phyloP scores from a whole-genome alignment of 2,888 invertebrate species.

The Perithous albicinctus region DNA sequence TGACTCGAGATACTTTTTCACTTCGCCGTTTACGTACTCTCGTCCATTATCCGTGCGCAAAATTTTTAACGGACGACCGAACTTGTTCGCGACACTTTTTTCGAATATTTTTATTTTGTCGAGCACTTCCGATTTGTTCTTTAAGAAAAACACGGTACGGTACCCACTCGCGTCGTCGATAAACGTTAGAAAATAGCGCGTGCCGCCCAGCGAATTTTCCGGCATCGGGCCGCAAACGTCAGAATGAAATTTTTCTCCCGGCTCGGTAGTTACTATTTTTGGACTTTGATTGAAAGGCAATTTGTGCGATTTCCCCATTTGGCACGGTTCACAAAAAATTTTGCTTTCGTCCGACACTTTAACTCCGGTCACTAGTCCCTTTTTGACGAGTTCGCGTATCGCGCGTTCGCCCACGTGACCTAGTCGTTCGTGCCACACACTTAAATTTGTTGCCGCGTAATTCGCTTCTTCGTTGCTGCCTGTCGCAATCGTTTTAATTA shows the following conservation, averaged over 20 bases:
- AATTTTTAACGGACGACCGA: background rate
- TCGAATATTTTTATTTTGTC: constrained; percentile 6
- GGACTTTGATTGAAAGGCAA: background rate
- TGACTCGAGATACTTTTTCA: too few species aligned
- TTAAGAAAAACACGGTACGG: background rate
- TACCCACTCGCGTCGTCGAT: background rate
- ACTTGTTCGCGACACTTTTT: background rate
- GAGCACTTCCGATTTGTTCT: too few species aligned
- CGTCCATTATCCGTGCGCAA: too few species aligned
- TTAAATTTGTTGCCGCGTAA: background rate
- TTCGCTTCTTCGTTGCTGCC: background rate
- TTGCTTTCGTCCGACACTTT: background rate
- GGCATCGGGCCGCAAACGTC: constrained; percentile 12
- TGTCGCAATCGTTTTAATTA: background rate
- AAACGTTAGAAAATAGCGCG: background rate
- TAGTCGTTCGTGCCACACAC: background rate
- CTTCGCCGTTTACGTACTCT: too few species aligned
- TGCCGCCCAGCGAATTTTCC: background rate
- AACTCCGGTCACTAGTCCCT: background rate
- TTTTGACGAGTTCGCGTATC: background rate
- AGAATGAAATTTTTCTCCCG: background rate
- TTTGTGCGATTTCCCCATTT: background rate
- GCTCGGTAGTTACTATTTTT: background rate
- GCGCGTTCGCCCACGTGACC: background rate
- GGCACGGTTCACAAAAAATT: background rate